Percentiles rank a stretch among this genome's conserved stretches.
These are phyloP conservation scores for Lithobates sylvaticus DNA, from an alignment of 2,797 vertebrate species.

Conservation along the genomic window DNA sequence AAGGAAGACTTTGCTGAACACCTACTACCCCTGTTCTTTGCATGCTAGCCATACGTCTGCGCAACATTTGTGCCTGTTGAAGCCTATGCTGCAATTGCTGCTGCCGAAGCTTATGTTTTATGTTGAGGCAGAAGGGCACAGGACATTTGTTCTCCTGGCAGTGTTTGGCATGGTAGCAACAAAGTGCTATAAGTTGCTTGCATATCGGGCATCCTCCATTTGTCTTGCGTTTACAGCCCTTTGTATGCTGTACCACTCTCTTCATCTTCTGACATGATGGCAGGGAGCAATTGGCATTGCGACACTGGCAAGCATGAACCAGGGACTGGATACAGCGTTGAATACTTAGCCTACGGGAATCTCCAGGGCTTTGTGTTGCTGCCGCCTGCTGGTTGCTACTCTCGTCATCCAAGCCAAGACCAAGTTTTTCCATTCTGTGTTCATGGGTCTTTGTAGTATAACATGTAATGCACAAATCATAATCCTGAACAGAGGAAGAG, in stretches of 20 bases:
- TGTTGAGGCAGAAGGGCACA: conserved; percentile 98
- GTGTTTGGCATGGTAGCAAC: conserved; percentile 98
- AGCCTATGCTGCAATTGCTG: conserved; percentile 96
- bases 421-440: conserved; percentile 98
- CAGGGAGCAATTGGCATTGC: conserved; percentile 97
- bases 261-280: conserved; percentile 99
- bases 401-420: conserved; percentile 94
- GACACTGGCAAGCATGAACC: conserved; percentile 97
- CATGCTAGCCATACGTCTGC: conserved; percentile 97
- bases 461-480: conserved; percentile 96
- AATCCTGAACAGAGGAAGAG: conserved; percentile 82
- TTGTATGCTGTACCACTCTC: conserved; percentile 96
- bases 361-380: conserved; percentile 92
- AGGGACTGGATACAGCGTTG: conserved; percentile 98
- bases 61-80: conserved; percentile 96
- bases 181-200: conserved; percentile 97
- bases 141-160: conserved; percentile 99
- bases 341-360: conserved; percentile 95
- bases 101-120: conserved; percentile 97
- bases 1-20: conserved; percentile 82
- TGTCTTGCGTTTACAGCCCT: conserved; percentile 97
- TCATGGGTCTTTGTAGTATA: conserved; percentile 97
- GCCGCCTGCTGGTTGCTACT: conserved; percentile 90
- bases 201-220: conserved; percentile 97
- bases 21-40: conserved; percentile 85